These are phyloP conservation scores for Troides helena DNA, from an alignment of 2,888 invertebrate genomes.

Conservation along the genomic window DNA sequence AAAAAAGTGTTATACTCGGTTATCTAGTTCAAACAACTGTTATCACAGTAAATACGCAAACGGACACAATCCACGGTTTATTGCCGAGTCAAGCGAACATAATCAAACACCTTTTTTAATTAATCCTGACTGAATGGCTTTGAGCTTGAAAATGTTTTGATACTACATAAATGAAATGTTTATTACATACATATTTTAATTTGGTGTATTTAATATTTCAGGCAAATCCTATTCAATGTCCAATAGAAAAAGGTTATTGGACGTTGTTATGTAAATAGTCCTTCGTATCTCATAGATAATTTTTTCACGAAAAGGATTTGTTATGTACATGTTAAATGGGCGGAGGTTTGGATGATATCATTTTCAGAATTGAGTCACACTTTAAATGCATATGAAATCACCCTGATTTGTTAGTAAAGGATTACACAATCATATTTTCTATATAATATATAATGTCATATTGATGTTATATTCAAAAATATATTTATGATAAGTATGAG, in stretches of 20 bases:
- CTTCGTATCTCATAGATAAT: background rate
- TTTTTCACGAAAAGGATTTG: background rate
- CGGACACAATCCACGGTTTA: background rate
- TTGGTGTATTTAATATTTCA: too few species aligned
- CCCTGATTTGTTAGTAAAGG: background rate
- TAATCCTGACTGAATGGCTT: too few species aligned
- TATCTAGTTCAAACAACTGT: background rate
- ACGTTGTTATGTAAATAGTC: background rate
- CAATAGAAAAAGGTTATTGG: background rate
- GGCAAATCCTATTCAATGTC: too few species aligned
- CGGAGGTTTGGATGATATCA: constrained; percentile 40
- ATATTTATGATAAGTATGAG: too few species aligned
- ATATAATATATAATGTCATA: too few species aligned
- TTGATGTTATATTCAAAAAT: too few species aligned
- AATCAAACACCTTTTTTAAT: too few species aligned
- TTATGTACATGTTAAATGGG: background rate
- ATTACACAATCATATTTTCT: too few species aligned
- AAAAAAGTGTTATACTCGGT: background rate
- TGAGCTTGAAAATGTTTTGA: too few species aligned
- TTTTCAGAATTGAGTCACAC: constrained; percentile 32
- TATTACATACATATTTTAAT: too few species aligned
- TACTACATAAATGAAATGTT: too few species aligned
- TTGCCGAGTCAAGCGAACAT: background rate
- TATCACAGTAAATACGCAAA: background rate
- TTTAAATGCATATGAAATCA: constrained; percentile 28